phyloP scores from a whole-genome alignment of 2,113 vertebrate species.

The Leucopternis melanops region DNA sequence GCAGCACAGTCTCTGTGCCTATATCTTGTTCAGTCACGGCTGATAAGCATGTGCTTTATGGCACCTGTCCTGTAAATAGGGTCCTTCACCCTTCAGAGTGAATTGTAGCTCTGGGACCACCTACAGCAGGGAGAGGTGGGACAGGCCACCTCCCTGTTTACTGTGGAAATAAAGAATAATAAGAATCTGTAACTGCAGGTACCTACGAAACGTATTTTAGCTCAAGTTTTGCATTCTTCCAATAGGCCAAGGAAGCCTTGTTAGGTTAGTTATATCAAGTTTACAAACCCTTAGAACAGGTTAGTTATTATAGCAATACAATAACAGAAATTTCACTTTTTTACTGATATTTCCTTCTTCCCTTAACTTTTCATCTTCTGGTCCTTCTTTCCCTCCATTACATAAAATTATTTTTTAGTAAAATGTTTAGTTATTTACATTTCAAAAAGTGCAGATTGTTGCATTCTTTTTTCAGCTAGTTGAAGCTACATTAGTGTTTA shows the following conservation, averaged over 20 bases:
- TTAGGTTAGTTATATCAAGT: background rate
- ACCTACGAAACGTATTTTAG: background rate
- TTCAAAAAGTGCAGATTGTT: background rate
- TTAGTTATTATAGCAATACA: background rate
- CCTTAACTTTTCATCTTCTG: background rate
- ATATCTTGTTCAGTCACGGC: background rate
- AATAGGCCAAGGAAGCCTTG: background rate
- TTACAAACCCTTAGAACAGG: background rate
- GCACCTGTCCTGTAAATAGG: background rate
- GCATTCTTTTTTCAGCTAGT: background rate
- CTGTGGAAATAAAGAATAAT: background rate
- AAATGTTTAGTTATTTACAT: background rate
- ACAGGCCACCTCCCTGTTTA: background rate
- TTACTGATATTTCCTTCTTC: background rate
- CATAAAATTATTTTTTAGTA: background rate
- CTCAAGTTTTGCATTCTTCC: background rate
- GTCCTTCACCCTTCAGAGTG: background rate
- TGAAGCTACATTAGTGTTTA: background rate
- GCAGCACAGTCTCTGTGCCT: too few relatives aligned
- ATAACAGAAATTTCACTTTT: background rate
- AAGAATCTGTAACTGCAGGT: background rate
- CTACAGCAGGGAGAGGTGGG: background rate
- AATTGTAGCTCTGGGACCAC: background rate
- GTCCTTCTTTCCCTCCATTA: background rate
- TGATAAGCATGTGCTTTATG: background rate